Evolutionary conservation across 1,140 invertebrate species (phyloP).

Genomic region (Papilio polyxenes): DNA sequence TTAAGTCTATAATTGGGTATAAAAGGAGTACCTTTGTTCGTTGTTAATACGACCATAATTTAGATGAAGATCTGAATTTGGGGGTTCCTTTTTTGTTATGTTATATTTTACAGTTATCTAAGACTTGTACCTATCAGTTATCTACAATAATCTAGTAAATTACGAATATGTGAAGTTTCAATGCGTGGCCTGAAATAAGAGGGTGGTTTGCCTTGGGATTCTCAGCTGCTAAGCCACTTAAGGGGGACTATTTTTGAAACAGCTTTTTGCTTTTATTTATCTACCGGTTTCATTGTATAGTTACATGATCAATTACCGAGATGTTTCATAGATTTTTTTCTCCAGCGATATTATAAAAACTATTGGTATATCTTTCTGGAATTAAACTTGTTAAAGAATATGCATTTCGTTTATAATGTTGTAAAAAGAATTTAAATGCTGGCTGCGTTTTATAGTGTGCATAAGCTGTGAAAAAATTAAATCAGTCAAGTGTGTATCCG

Average conservation of each 20-base stretch:
- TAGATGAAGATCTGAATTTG: background rate
- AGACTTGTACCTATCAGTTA: too few relatives aligned
- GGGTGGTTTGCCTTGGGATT: slow-evolving; percentile 71
- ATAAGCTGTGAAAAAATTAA: slow-evolving; percentile 24
- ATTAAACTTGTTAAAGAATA: slow-evolving; percentile 14
- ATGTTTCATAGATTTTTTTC: slow-evolving; percentile 2
- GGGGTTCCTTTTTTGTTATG: background rate
- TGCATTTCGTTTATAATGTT: background rate
- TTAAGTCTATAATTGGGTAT: background rate
- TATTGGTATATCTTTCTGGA: slow-evolving; percentile 6
- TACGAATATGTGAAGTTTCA: background rate
- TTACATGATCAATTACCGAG: slow-evolving; percentile 47
- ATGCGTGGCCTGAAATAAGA: slow-evolving; percentile 62
- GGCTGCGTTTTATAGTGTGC: background rate
- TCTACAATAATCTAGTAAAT: background rate
- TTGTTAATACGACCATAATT: background rate
- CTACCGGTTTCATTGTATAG: slow-evolving; percentile 67
- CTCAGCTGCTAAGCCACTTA: slow-evolving; percentile 64
- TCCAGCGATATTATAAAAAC: background rate
- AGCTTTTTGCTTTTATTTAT: slow-evolving; percentile 73
- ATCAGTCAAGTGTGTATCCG: slow-evolving; percentile 6
- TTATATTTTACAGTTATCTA: background rate
- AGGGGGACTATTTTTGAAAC: slow-evolving; percentile 70
- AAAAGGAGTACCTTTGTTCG: background rate
- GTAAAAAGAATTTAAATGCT: background rate